Evolutionary conservation across 1,140 invertebrate species (phyloP), one percentile per base, ranked within the genome.

Genomic region (Sarcophaga peregrina): DNA sequence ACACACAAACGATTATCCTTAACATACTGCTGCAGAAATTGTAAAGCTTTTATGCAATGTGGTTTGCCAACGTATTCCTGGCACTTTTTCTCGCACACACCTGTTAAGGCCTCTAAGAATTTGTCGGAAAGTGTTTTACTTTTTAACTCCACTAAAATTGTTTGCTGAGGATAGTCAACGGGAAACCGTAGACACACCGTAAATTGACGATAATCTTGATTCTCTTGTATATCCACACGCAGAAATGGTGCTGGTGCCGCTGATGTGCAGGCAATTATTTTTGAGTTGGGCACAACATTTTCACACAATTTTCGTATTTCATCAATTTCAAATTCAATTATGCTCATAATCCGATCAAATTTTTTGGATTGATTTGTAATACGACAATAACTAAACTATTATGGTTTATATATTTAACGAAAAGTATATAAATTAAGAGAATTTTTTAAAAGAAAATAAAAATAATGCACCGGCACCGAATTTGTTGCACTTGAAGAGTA

Each of bases 1-100:
- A 94, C 94, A 86, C 93, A 94, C 8, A 96, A 90, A 0, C 95
- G 94, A 91, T 95, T 95, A 72, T 95, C 94, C 46, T 93, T 92
- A 6, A 96, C 90, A 87, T 95, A 96, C 78, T 92, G 93, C 68
- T 91, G 88, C 4, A 95, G 88, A 86, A 95, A 95, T 83, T 93
- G 91, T 15, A 95, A 87, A 9, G 93, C 89, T 20, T 85, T 84
- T 9, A 92, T 80, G 7, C 93, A 91, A 86, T 94, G 93, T 2
- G 93, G 91, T 87, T 94, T 93, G 1, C 94, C 93, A 13, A 94
- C 75, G 52, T 91, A 87, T 85, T 93, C 93, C 86, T 93, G 93
- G 3, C 93, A 92, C 87, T 95, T 93, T 83, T 93, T 92, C 85
- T 96, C 95, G 87, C 93, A 94, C 8, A 95, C 88, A 82, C 92